phyloP scores from a whole-genome alignment of 2,113 vertebrate genomes.

The Rhinichthys klamathensis region DNA sequence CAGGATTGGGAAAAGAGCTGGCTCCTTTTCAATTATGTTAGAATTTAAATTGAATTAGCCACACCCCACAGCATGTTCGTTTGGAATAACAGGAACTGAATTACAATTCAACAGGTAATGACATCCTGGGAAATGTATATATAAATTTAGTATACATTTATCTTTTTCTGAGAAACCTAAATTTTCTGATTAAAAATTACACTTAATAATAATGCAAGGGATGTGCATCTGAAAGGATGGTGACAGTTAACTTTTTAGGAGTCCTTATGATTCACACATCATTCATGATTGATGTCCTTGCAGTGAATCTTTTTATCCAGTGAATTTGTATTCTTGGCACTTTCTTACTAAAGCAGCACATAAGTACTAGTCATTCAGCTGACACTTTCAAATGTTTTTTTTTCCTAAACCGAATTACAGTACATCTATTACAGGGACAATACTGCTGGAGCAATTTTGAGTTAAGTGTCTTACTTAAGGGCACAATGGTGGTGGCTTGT shows the following conservation, averaged over 20 bases:
- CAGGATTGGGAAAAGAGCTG: not conserved
- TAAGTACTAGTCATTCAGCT: not conserved
- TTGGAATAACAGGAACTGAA: not conserved
- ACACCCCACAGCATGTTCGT: not conserved
- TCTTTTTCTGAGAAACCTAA: not conserved
- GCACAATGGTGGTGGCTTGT: not conserved
- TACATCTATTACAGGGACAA: slow-evolving; percentile 6
- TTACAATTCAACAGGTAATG: not conserved
- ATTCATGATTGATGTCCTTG: not conserved
- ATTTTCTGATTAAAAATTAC: not conserved
- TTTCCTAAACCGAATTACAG: not conserved
- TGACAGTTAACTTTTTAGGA: not conserved
- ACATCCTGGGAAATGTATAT: not conserved
- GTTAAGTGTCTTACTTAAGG: slow-evolving; percentile 18
- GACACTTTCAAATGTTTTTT: not conserved
- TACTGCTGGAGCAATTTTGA: not conserved
- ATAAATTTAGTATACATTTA: not conserved
- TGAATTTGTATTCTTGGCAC: not conserved
- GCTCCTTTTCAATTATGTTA: not conserved
- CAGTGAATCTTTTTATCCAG: not conserved
- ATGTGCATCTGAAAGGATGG: not conserved
- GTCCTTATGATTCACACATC: not conserved
- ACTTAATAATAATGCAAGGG: not conserved
- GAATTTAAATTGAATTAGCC: not conserved
- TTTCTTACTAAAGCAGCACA: not conserved